Evolutionary conservation across 1,140 invertebrate genomes (phyloP), one percentile per base, ranked within the genome.

Genomic region (Drosophila kohkoa): DNA sequence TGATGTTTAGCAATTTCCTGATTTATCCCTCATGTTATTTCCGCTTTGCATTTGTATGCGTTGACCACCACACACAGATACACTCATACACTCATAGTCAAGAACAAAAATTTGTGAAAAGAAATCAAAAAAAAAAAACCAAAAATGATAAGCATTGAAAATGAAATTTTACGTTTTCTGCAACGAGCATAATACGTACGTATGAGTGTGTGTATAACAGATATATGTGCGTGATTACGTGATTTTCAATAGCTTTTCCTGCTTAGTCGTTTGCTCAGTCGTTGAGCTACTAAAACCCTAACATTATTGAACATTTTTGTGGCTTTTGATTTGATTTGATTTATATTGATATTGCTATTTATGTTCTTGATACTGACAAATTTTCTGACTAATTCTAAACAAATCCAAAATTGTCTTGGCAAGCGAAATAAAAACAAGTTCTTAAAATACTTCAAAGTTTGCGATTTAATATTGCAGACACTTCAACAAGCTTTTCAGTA

Each of bases 1-100:
- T 88, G 83, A 88, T 88, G 83, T 88, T 89, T 88, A 88, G 83
- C 85, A 88, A 88, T 88, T 88, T 88, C 83, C 83, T 88, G 83
- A 88, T 88, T 88, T 88, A 88, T 88, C 83, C 83, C 83, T 89
- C 83, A 88, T 83, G 85, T 83, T 82, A 89, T 88, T 88, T 88
- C 83, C 83, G 83, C 59, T 88, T 87, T 88, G 83, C 83, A 89
- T 88, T 87, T 77, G 83, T 88, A 80, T 87, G 83, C 77, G 77
- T 75, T 88, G 81, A 78, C 80, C 85, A 78, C 41, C 54, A 49
- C 51, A 59, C 15, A 45, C 20, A 25, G 0, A 25, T 43, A 41
- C 8, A 13, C 45, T 25, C 20, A 25, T 25, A 43, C 32, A 35
- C 57, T 30, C 1, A 66, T 35, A 30, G 13, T 46, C 25, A 68